Percentiles rank a stretch among this genome's conserved stretches.
These are phyloP conservation scores for Adrianichthys oophorus DNA, from an alignment of 2,797 vertebrate species.

Conservation along the genomic window DNA sequence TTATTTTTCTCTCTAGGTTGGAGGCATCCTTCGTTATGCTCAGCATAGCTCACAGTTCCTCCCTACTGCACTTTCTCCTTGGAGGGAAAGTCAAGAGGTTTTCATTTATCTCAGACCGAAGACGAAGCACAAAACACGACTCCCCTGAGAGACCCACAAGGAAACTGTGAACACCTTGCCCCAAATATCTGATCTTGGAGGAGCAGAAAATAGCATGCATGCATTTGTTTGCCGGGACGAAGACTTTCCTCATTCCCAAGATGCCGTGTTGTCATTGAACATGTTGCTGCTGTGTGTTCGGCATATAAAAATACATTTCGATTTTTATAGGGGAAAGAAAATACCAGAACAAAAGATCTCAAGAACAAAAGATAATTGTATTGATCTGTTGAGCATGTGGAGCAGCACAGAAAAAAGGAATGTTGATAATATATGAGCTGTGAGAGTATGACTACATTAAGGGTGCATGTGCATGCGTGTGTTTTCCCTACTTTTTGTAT, in stretches of 20 bases:
- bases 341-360: constrained; percentile 23
- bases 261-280: constrained; percentile 74
- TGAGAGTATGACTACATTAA: constrained; percentile 28
- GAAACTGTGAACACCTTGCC: constrained; percentile 79
- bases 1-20: constrained; percentile 32
- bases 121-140: constrained; percentile 69
- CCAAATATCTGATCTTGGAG: constrained; percentile 80
- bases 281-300: constrained; percentile 52
- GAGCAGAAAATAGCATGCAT: constrained; percentile 77
- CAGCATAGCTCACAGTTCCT: constrained; percentile 69
- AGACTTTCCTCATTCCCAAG: constrained; percentile 67
- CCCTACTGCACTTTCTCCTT: constrained; percentile 66
- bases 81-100: constrained; percentile 78
- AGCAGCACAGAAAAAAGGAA: constrained; percentile 41
- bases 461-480: constrained; percentile 8
- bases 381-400: constrained; percentile 68
- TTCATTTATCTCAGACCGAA: constrained; percentile 78
- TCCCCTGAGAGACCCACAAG: constrained; percentile 74
- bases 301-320: constrained; percentile 72
- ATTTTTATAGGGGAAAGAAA: constrained; percentile 65
- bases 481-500: constrained; percentile 22
- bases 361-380: constrained; percentile 76
- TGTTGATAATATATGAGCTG: constrained; percentile 54
- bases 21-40: constrained; percentile 55
- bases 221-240: constrained; percentile 77